Base-by-base conservation (phyloP, 30 jellyfish, hydroid and myxozoan genomes). In the Chironex yamaguchii region DNA sequence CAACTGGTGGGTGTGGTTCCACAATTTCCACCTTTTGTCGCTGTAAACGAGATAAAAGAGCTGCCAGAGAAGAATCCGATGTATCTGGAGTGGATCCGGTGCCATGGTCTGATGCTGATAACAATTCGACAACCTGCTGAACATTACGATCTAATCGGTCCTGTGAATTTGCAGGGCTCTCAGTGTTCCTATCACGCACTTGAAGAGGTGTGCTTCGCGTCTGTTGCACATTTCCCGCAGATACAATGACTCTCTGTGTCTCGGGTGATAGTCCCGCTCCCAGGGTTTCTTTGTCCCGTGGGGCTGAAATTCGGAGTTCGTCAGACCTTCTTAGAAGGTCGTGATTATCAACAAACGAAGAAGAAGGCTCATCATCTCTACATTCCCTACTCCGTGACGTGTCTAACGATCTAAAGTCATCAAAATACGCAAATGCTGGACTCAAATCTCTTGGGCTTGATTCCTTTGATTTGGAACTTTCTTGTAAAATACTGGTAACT, bases 81-180 rank as follows among this genome's bases (percentile, higher is more conserved):
- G 84, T 52, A 28, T 68, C 36, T 1, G 51, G 36, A 17, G 76
- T 86, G 77, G 50, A 50, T 86, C 76, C 71, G n/a, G 79, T 85
- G 29, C 92, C 68, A 12, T 84, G 91, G 42, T 84, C 83, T 9
- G 58, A 9, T 17, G 58, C 9, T 6, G 58, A 42, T 1, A 95
- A 51, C 20, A 95, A 65, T 81, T 89, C 97, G 12, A 95, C 94
- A 25, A 95, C 97, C 51, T 95, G 97, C 33, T 87, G 84, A 23
- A 95, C 90, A 71, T 95, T 90, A 30, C 96, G 76, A 36, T 85
- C 99, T 4, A 95, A 88, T 62, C 96, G 78, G 34, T 85, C 81
- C 22, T 54, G 54, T 51, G 96, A 86, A 34, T 88, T 71, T 34
- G 76, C 90, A 63, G 68, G 68, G 36, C 67, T 27, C 0, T 66